These are phyloP conservation scores for Xenotilapia leptura DNA, from an alignment of 2,113 vertebrate genomes.

Conservation along the genomic window DNA sequence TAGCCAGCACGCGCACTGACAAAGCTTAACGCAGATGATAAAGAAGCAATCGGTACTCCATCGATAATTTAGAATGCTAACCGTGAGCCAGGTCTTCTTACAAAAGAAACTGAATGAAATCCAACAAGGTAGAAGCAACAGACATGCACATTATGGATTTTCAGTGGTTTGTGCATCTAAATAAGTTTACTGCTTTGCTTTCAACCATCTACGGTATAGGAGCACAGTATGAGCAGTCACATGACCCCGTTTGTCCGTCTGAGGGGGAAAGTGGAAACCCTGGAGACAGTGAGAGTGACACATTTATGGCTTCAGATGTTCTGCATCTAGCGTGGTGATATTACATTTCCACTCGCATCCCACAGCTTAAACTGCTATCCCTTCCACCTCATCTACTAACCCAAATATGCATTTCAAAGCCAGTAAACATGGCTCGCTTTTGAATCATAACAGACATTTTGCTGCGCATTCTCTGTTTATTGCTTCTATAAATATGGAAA, in stretches of 20 bases:
- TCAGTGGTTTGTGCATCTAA: background rate
- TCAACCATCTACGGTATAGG: background rate
- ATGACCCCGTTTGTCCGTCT: background rate
- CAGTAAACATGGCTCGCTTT: conserved; percentile 52
- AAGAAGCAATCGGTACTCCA: background rate
- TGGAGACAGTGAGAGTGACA: conserved; percentile 38
- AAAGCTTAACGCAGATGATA: background rate
- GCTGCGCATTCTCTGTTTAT: conserved; percentile 54
- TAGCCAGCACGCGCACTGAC: background rate
- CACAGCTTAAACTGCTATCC: conserved; percentile 33
- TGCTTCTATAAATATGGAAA: conserved; percentile 65
- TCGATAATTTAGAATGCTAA: background rate
- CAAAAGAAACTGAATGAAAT: background rate
- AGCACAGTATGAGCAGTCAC: background rate
- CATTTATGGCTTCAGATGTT: conserved; percentile 42
- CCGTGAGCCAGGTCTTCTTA: background rate
- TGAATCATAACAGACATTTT: conserved; percentile 63
- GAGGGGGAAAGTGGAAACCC: conserved; percentile 14
- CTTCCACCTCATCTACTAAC: conserved; percentile 41
- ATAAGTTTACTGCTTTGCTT: background rate
- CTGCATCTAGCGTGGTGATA: conserved; percentile 46
- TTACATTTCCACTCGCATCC: conserved; percentile 56
- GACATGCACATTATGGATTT: background rate
- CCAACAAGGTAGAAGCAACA: background rate
- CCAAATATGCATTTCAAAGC: conserved; percentile 62